Base-by-base conservation (phyloP, 2,888 invertebrate species). In the Macaria notata region DNA sequence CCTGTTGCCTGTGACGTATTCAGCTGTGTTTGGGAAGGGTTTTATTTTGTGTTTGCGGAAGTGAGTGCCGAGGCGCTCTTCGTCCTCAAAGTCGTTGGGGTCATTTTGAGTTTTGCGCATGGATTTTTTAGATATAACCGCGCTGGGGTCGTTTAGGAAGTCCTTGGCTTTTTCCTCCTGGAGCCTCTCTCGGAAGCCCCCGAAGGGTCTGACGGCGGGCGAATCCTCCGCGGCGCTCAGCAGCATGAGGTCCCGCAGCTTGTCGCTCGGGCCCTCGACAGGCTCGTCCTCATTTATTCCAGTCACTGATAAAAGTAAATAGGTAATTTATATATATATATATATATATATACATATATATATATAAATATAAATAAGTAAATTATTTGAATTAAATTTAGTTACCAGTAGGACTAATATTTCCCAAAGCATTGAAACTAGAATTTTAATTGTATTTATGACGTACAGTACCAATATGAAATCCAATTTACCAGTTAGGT, bases 41-140 rank as follows among this genome's bases (percentile, higher is more conserved):
- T 88, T 88, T 5, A 74, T 71, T 73, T 91, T 90, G 29, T 79
- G 76, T 68, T 91, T 89, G 9, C 88, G 77, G 56, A 83, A 86
- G 70, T 90, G 89, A 3, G 92, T 93, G 46, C 92, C 89, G 5
- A 92, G 69, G 9, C 93, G 85, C 62, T 93, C 84, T 70, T 93
- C 93, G 51, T 92, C 92, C 9, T 84, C 68, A 43, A 86, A 82
- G 49, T 77, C 72, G 43, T 79, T 80, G 29, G 79, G 78, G 44
- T 88, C 84, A 56, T 78, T 78, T 63, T 77, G 74, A 43, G 70
- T 62, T 41, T 73, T 71, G 45, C 76, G 60, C 48, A 88, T 48
- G 31, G 89, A 88, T 68, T 92, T 91, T 63, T 90, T 88, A 3
- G 83, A 83, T 3, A 78, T 70, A 8, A 78, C 61, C 31, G 73